Evolutionary conservation across 2,888 invertebrate genomes (phyloP), one percentile per base, ranked within the genome.

Genomic region (Mythimna pallens): DNA sequence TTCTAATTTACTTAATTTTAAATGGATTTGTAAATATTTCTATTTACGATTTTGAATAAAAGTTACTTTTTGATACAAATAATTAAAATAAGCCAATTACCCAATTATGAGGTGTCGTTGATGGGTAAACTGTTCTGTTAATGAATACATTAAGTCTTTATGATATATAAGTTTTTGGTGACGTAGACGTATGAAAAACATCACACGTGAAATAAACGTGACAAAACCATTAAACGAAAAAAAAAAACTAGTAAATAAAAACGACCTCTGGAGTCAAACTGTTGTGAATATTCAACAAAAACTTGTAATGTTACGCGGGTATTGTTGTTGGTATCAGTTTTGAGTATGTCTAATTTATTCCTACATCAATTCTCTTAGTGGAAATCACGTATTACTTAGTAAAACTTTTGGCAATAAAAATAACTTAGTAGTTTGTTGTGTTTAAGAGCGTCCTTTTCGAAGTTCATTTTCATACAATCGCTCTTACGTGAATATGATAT

Each of bases 131-230:
- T 20, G 50, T 47, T 4, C 0, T 50, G 20, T 50, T 50, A 50
- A 20, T 50, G 50, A 57, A 47, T 25, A 22, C 9, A 70, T 34
- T 43, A 22, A 47, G 8, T 8, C 1, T 1, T 69, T 14, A 40
- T 14, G 7, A 14, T 25, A 9, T 22, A 12, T 30, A n/a, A 67
- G 17, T 54, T 30, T 17, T 50, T 30, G 43, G n/a, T 75, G 50
- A 62, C 55, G 40, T 30, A 57, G n/a, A 9, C 9, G n/a, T 34
- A 34, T 12, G 4, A 20, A 20, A 62, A 62, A 68, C n/a, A 62
- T 25, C 22, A 25, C 69, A 75, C 76, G 50, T 75, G 62, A 43
- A 52, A 30, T 58, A 58, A 58, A 34, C 57, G 62, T 63, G 70
- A 52, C n/a, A 14, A n/a, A 12, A 55, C 25, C 43, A 34, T 25